Base-by-base conservation (phyloP, 2,888 invertebrate genomes). In the Nomada goodeniana region DNA sequence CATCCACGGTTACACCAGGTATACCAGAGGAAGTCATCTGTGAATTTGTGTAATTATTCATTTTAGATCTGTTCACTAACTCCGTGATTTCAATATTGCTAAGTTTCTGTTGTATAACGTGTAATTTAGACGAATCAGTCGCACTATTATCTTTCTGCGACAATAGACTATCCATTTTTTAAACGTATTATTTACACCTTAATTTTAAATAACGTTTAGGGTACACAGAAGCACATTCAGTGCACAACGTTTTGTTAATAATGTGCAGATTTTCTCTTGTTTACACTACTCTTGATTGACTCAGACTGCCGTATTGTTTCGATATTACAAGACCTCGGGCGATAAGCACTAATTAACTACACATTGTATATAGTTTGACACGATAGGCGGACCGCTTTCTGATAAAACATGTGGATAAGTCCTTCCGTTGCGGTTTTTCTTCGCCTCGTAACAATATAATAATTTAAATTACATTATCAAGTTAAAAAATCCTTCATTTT, bases 21-120 rank as follows among this genome's bases (percentile, higher is more conserved):
- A 99, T 98, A 18, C 98, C 98, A 0, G 98, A 98, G 81, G 97
- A 96, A 76, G 97, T 97, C 98, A 99, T 98, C 98, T 98, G 92
- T 29, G 84, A 80, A 82, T 86, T 89, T 23, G 89, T 90, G 70
- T 92, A 92, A 55, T 89, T 88, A 73, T 92, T 92, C 91, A 91
- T 91, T 71, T 89, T 91, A 59, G 86, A 83, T 55, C 87, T 88
- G 69, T 90, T 89, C 36, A 87, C 73, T n/a, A 82, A 78, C 71
- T 92, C 90, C 68, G 88, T 88, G n/a, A 90, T 78, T 50, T 90
- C 87, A 59, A 92, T 91, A 18, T 91, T 86, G 59, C 76, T 84
- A n/a, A 91, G 76, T 64, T 92, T 92, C 71, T 77, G 84, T 57
- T 87, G 78, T 65, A 82, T 67, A 7, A 44, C 64, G 47, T 75